A percentile compares a stretch with the other conserved stretches of the same genome.
phyloP scores from a whole-genome alignment of 2,797 vertebrate species.

The Sciurus carolinensis region DNA sequence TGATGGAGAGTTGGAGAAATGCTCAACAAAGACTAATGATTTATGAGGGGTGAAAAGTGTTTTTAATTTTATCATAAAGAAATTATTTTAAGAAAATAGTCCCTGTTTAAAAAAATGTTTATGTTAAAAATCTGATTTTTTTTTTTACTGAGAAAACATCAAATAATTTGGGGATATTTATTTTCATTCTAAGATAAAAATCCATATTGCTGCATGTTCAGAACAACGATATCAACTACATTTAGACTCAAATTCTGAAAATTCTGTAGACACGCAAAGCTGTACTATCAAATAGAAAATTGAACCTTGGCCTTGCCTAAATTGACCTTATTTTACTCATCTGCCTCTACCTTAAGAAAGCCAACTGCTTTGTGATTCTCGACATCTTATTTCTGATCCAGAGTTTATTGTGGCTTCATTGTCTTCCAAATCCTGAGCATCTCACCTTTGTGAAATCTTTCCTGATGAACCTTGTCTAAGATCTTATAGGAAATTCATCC shows the following conservation, averaged over 20 bases:
- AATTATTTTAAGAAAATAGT: slow-evolving; percentile 25
- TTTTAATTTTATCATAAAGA: slow-evolving; percentile 67
- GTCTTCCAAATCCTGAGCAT: not conserved
- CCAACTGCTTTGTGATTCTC: not conserved
- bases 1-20: slow-evolving; percentile 48
- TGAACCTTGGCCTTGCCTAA: not conserved
- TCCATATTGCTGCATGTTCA: not conserved
- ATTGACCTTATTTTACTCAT: not conserved
- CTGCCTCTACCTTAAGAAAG: slow-evolving; percentile 29
- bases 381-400: not conserved
- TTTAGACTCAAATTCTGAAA: not conserved
- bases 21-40: slow-evolving; percentile 26
- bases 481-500: not conserved
- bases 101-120: not conserved
- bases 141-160: not conserved
- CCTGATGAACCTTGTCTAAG: not conserved
- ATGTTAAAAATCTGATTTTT: not conserved
- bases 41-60: slow-evolving; percentile 35
- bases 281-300: not conserved
- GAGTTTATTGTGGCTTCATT: not conserved
- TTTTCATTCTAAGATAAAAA: slow-evolving; percentile 53
- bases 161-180: not conserved
- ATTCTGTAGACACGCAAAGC: not conserved
- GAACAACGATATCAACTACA: not conserved
- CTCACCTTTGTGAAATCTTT: not conserved